Conservation (phyloP, 2,797 vertebrate genomes). For the Falco novaeseelandiae region DNA sequence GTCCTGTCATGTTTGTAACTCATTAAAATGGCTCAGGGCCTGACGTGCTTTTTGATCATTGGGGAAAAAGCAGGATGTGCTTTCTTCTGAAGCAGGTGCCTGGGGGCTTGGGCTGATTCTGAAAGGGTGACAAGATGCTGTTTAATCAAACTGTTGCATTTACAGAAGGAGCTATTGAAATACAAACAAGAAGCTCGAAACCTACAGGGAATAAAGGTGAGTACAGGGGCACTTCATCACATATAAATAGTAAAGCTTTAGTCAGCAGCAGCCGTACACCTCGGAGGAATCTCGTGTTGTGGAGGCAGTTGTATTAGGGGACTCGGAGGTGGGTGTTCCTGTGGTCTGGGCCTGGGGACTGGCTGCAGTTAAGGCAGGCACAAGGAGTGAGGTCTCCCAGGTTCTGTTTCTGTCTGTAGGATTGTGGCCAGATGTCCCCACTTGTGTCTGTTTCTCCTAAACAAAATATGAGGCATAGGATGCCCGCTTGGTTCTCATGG, state of each 20-base stretch:
- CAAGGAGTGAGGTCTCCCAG: neutral
- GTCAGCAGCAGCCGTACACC: neutral
- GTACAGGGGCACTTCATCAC: neutral
- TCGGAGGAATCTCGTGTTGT: neutral
- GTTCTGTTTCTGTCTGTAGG: neutral
- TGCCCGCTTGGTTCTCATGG: neutral
- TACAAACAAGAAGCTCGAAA: constrained; percentile 94
- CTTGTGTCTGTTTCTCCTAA: neutral
- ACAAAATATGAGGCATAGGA: neutral
- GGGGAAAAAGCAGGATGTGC: neutral
- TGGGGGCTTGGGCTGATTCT: neutral
- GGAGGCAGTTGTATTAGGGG: neutral
- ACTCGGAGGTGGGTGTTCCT: neutral
- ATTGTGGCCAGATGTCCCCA: neutral
- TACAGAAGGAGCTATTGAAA: constrained; percentile 91
- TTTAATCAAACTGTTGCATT: constrained; percentile 63
- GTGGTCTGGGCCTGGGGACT: neutral
- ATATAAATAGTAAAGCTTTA: neutral
- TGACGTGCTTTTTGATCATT: neutral
- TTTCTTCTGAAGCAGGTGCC: neutral
- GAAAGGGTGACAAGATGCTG: neutral
- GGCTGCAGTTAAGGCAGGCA: neutral
- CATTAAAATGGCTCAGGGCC: neutral
- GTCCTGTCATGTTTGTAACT: neutral
- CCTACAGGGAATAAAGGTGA: constrained; percentile 94